phyloP scores from a whole-genome alignment of 2,797 vertebrate genomes.

The Hippocampus kuda region DNA sequence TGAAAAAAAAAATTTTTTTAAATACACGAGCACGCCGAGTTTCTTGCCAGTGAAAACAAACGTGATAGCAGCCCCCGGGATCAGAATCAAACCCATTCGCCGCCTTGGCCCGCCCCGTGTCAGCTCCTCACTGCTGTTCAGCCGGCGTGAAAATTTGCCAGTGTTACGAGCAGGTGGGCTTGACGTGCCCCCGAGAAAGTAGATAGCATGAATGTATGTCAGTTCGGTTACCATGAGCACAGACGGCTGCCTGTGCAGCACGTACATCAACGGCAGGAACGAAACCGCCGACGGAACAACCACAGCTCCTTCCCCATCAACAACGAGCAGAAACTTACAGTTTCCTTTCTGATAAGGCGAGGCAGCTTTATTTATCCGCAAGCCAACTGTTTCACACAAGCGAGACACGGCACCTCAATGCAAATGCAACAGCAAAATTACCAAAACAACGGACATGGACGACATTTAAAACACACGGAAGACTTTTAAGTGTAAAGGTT shows the following conservation, averaged over 20 bases:
- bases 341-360: conserved; percentile 20
- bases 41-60: conserved; percentile 29
- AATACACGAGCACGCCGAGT: conserved; percentile 40
- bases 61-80: conserved; percentile 6
- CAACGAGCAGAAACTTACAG: conserved; percentile 1
- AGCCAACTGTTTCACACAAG: too few relatives aligned
- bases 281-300: conserved; percentile 35
- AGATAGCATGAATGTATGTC: conserved; percentile 43
- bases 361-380: too few relatives aligned
- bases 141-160: conserved; percentile 30
- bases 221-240: conserved; percentile 33
- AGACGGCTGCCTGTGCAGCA: conserved; percentile 39
- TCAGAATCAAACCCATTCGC: conserved; percentile 42
- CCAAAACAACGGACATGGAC: too few relatives aligned
- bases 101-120: conserved; percentile 5
- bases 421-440: too few relatives aligned
- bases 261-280: conserved; percentile 34
- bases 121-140: conserved; percentile 3
- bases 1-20: conserved; percentile 15
- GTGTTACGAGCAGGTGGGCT: conserved; percentile 20
- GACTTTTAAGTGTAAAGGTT: too few relatives aligned
- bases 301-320: conserved; percentile 31
- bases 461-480: too few relatives aligned
- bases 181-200: conserved; percentile 36
- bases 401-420: too few relatives aligned